Base-by-base conservation (phyloP, 2,113 vertebrate species). In the Hucho hucho region DNA sequence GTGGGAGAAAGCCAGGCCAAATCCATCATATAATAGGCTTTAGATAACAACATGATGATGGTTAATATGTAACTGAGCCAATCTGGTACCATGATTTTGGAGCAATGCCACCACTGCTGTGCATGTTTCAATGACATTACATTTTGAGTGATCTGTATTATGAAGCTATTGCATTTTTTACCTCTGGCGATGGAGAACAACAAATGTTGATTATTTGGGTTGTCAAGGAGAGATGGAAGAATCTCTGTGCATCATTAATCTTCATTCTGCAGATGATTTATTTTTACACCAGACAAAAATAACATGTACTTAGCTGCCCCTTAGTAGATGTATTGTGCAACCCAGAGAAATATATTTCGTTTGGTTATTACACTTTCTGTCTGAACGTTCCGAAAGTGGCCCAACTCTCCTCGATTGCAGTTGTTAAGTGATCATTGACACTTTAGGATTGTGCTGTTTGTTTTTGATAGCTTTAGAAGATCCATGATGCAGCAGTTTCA, bases 1-100 rank as follows among this genome's bases (percentile, higher is more conserved):
- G 26, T 64, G 63, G 70, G 66, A 72, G 74, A 74, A 32, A 84
- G 68, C 56, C 43, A 49, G 74, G 59, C 68, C 49, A 79, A 73
- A 80, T 79, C 75, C 69, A 69, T 84, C 66, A 76, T 83, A 84
- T 80, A 86, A 86, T 80, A 78, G 68, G 76, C 75, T 85, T 86
- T 83, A 78, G 79, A 88, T 79, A 85, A 79, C 74, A 76, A 73
- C 68, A 79, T 81, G 72, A 67, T 80, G 70, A 74, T 77, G 37
- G 73, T 63, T 82, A 79, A 78, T 84, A 79, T 89, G 79, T 77
- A 79, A 69, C 75, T 47, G 20, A 75, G 73, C 64, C 75, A 80
- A 24, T 77, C 61, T 71, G 29, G 69, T 78, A 56, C 61, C 24
- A 29, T 63, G 72, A 25, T 73, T 74, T 80, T 79, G 77, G 80